Evolutionary conservation across 2,113 vertebrate genomes (phyloP), one percentile per base, ranked within the genome.

Genomic region (Phodopus roborovskii): DNA sequence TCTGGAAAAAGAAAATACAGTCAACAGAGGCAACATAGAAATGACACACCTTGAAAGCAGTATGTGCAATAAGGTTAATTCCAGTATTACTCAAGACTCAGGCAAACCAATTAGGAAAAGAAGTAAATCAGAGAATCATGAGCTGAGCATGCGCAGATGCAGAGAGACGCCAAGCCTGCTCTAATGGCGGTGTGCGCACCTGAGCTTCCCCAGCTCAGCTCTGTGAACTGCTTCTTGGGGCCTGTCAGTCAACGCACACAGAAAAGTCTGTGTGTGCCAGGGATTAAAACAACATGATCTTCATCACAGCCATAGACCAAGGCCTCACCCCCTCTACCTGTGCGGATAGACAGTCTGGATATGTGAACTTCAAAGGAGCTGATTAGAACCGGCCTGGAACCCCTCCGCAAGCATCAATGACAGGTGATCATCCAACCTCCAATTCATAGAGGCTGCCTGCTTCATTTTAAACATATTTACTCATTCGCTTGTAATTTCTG

Each of bases 61-160:
- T 74, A 33, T 94, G 74, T 86, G 48, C 77, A 79, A 84, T 90
- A 92, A 92, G 81, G 70, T 78, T 94, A 83, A 79, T 92, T 83
- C 86, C 36, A 39, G 42, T 17, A 66, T 3, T 22, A 26, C 36
- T 71, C 9, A 48, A 86, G 84, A 78, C 8, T 66, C 48, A 68
- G 26, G 68, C 60, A 83, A 77, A 62, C 15, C 64, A 79, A 70
- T 83, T 74, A 87, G 88, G 82, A 73, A 83, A 90, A 78, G 78
- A 86, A 73, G 74, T 30, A 68, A 78, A 36, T 16, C 62, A 70
- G 42, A 53, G 36, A 11, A 5, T 42, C 20, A 5, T 12, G 42
- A 89, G 60, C n/a, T 17, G 20, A 84, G 50, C 22, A 56, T 5
- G 22, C 9, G 7, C 26, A 28, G 48, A 50, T 36, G 6, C 30